Evolutionary conservation across 2,797 vertebrate genomes (phyloP).

Genomic region (Microcaecilia unicolor): DNA sequence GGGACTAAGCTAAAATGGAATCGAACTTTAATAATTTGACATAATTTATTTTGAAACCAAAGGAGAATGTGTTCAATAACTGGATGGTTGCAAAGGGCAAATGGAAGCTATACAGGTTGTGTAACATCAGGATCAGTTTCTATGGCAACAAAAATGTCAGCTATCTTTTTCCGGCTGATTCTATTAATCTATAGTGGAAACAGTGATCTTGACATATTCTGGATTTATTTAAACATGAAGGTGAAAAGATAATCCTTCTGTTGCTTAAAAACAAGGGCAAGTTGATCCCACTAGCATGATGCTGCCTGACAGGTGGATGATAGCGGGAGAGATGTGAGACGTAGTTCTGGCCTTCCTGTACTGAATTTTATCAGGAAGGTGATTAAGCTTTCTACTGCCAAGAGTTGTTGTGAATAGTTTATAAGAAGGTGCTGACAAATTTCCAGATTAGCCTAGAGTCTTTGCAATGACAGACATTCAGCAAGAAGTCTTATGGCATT

Average conservation of each 20-base stretch:
- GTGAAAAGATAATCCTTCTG: slow-evolving; percentile 41
- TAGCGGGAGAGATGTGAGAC: neutral
- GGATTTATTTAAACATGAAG: slow-evolving; percentile 57
- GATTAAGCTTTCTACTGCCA: slow-evolving; percentile 6
- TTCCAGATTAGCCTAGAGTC: neutral
- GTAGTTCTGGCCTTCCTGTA: slow-evolving; percentile 3
- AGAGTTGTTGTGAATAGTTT: slow-evolving; percentile 21
- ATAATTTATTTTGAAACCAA: slow-evolving; percentile 60
- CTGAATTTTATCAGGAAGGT: slow-evolving; percentile 8
- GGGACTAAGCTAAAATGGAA: slow-evolving; percentile 42
- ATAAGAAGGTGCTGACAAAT: neutral
- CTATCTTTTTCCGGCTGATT: slow-evolving; percentile 63
- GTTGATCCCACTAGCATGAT: slow-evolving; percentile 24
- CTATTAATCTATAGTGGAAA: slow-evolving; percentile 52
- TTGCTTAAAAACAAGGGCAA: slow-evolving; percentile 40
- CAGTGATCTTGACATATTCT: slow-evolving; percentile 49
- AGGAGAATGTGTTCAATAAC: slow-evolving; percentile 41
- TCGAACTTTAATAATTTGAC: slow-evolving; percentile 55
- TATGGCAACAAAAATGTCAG: slow-evolving; percentile 73
- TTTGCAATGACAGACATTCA: too few species aligned
- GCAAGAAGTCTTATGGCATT: neutral
- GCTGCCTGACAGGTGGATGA: slow-evolving; percentile 12
- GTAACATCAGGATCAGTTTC: slow-evolving; percentile 64
- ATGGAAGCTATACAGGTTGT: slow-evolving; percentile 46
- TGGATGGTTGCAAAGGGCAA: slow-evolving; percentile 55